Evolutionary conservation across 2,797 vertebrate genomes (phyloP), one percentile per base, ranked within the genome.

Genomic region (Novumbra hubbsi): DNA sequence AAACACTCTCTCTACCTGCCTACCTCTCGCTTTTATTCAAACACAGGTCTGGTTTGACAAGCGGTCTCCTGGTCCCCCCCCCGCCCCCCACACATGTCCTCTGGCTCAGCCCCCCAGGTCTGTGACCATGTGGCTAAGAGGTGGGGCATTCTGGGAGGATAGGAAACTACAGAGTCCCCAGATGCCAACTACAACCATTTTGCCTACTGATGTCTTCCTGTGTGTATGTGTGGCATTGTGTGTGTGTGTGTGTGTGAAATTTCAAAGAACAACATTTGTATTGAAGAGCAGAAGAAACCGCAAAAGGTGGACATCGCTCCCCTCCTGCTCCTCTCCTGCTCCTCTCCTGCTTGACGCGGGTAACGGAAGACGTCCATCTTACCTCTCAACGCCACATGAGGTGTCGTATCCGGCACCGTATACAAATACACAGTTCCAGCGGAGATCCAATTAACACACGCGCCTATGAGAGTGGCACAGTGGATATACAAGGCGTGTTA

Each of bases 401-500:
- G 88, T 79, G 81, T 71, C 76, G 66, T 80, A 41, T 66, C 15
- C 57, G 32, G 81, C 78, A 75, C 73, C 80, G n/a, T n/a, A 84
- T 55, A 55, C 8, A 19, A 19, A 57, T 57, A 57, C 24, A 24
- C 55, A 60, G 89, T 81, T 87, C 84, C 88, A 88, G 83, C 76
- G 67, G 64, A 90, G 91, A 93, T 93, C 89, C 91, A 91, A 92
- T 88, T 84, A 77, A 7, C 16, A 81, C 82, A 82, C 84, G 81
- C 73, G 85, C 84, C 84, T 86, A 86, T 84, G 83, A 85, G 88
- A 90, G 83, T 87, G 85, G 83, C 87, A 84, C 27, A 74, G 62
- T 83, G 88, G 87, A 90, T 89, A 87, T 89, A 89, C 87, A 85
- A 92, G 90, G 92, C 90, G 86, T 91, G 88, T 88, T 79, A 73